Evolutionary conservation across 2,113 vertebrate genomes (phyloP).

Genomic region (Tamias sibiricus): DNA sequence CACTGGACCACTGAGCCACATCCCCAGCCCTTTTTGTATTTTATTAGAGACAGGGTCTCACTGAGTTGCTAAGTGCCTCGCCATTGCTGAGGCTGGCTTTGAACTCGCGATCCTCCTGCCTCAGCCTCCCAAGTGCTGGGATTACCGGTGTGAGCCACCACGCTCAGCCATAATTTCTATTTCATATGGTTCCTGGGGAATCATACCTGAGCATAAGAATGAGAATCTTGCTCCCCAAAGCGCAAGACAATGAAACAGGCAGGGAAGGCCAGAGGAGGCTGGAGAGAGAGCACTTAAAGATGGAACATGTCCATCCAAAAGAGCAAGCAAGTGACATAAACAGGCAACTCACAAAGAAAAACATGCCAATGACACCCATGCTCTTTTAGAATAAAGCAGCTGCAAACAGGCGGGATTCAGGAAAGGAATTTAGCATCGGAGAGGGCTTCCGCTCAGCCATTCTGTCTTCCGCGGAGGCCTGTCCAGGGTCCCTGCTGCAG

Average conservation of each 20-base stretch:
- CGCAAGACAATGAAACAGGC: not conserved
- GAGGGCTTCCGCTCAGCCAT: not conserved
- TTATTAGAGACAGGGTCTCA: too few species aligned
- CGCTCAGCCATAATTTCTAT: too few species aligned
- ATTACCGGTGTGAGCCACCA: too few species aligned
- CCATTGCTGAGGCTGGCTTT: too few species aligned
- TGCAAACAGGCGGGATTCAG: not conserved
- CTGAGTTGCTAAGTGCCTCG: too few species aligned
- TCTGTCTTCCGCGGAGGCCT: not conserved
- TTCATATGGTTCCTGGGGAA: too few species aligned
- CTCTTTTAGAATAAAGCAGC: conserved; percentile 6
- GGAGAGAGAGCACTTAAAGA: not conserved
- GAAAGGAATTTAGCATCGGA: not conserved
- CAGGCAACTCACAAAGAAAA: not conserved
- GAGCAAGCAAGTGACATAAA: not conserved
- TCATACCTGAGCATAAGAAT: not conserved
- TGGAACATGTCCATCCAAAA: not conserved
- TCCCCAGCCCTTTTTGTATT: too few species aligned
- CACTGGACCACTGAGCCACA: too few species aligned
- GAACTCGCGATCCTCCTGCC: too few species aligned
- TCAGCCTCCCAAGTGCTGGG: too few species aligned
- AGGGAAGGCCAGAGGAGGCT: not conserved
- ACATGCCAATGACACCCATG: not conserved
- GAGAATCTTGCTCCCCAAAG: not conserved
- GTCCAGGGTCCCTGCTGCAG: not conserved